These are phyloP conservation scores for Zaprionus lachaisei DNA, from an alignment of 1,140 invertebrate genomes.

Conservation along the genomic window DNA sequence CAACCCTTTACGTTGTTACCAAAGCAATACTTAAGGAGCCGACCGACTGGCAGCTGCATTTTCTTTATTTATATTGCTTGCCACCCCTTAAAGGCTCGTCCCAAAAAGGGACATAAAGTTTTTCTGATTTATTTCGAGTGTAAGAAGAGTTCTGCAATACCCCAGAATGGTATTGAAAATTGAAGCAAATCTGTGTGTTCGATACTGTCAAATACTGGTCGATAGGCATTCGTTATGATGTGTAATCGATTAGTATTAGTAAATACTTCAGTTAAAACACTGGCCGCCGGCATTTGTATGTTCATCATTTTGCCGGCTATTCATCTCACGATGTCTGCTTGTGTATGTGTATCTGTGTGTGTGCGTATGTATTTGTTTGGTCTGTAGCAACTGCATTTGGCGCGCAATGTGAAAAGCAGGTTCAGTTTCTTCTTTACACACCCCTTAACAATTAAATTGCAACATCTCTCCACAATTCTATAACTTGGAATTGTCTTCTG, in stretches of 20 bases:
- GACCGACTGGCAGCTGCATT: conserved; percentile 23
- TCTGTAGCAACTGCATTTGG: conserved; percentile 37
- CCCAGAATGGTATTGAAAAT: no score
- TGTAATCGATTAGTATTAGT: neutral
- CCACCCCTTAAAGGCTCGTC: neutral
- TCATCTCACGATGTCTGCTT: conserved; percentile 14
- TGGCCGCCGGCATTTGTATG: conserved; percentile 1
- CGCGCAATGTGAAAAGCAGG: conserved; percentile 29
- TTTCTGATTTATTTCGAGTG: neutral
- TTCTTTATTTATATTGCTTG: neutral
- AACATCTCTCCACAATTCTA: neutral
- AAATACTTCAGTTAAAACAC: conserved; percentile 9
- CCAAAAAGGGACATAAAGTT: neutral
- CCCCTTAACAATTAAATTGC: neutral
- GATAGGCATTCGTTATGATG: neutral
- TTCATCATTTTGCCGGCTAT: conserved; percentile 18
- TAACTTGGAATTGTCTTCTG: neutral
- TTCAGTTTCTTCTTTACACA: conserved; percentile 7
- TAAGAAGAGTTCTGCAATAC: no score
- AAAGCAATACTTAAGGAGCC: neutral
- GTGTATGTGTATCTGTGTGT: neutral
- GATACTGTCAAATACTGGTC: neutral
- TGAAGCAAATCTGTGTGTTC: neutral
- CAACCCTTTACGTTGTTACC: conserved; percentile 18
- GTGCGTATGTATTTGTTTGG: neutral